Evolutionary conservation across 2,888 invertebrate species (phyloP), one percentile per base, ranked within the genome.

Genomic region (Apamea monoglypha): DNA sequence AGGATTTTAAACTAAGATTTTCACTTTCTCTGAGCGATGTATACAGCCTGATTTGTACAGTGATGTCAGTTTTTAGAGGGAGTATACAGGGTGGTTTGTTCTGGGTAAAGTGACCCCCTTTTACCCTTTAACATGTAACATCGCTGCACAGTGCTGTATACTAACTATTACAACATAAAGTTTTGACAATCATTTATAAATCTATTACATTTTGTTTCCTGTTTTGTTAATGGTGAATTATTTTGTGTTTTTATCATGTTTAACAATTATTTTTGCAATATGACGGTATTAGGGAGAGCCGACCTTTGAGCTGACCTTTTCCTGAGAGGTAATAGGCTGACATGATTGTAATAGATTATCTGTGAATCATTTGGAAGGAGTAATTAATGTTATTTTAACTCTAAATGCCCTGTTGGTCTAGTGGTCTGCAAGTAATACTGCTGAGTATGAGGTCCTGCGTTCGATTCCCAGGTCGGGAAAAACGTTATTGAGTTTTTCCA

Each of bases 161-260:
- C 6, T 32, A 25, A 64, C 25, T 36, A 63, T 61, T 50, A 73
- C 29, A 66, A 75, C 25, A 71, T 36, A 81, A 71, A n/a, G 44
- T 76, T 76, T 76, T 71, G 72, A 74, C 59, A 73, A 36, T 77
- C 5, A 53, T 79, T 70, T 61, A 53, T 47, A 63, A 82, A 69
- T 70, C n/a, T 83, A 69, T 64, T 68, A 71, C 12, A 56, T 32
- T 67, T 18, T 67, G 32, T 64, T 50, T 29, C 64, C 32, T 47
- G 32, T 50, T 21, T 12, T 53, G 32, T 66, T 14, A 66, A 67
- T 25, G 69, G 67, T 82, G 81, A 81, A 76, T 10, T 70, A 76
- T 76, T 63, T 50, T 76, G 68, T 68, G 68, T 72, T 78, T 61
- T 21, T 12, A 61, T 18, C 18, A 44, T 18, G 64, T 29, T 18